Evolutionary conservation across 2,797 vertebrate genomes (phyloP).

Genomic region (Galagoides demidoff): DNA sequence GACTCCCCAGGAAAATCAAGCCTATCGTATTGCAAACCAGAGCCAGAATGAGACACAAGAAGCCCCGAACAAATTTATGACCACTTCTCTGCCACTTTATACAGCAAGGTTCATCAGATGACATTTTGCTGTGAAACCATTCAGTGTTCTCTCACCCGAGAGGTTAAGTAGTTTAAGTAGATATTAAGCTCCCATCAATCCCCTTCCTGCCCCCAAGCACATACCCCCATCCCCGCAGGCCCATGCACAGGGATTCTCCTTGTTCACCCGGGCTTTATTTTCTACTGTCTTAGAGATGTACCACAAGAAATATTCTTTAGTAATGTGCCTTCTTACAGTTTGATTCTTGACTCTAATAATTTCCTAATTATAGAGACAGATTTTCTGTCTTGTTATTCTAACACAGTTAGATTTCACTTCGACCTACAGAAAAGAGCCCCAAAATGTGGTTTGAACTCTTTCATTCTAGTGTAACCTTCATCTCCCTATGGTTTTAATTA

Average conservation of each 20-base stretch:
- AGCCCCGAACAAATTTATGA: conserved; percentile 66
- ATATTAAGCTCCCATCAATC: conserved; percentile 34
- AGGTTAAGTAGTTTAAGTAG: conserved; percentile 64
- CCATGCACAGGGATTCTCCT: not conserved
- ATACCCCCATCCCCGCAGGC: not conserved
- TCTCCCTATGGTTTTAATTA: conserved; percentile 80
- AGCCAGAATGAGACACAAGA: conserved; percentile 66
- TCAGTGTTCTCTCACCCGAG: conserved; percentile 58
- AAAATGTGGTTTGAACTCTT: conserved; percentile 81
- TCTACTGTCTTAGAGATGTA: not conserved
- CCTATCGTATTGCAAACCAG: conserved; percentile 66
- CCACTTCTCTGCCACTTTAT: conserved; percentile 56
- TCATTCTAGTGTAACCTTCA: conserved; percentile 77
- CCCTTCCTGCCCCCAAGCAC: not conserved
- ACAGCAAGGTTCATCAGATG: conserved; percentile 62
- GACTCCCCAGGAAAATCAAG: conserved; percentile 65
- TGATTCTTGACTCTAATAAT: conserved; percentile 70
- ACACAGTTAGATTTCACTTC: conserved; percentile 78
- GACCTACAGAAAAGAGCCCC: conserved; percentile 66
- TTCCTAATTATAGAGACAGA: conserved; percentile 85
- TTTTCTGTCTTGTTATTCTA: conserved; percentile 81
- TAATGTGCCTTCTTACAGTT: not conserved
- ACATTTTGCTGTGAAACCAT: conserved; percentile 66
- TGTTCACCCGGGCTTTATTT: not conserved
- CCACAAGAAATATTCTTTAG: conserved; percentile 21